phyloP scores from a whole-genome alignment of 92 coral and sea anemone species.

The Palythoa heliodiscus region DNA sequence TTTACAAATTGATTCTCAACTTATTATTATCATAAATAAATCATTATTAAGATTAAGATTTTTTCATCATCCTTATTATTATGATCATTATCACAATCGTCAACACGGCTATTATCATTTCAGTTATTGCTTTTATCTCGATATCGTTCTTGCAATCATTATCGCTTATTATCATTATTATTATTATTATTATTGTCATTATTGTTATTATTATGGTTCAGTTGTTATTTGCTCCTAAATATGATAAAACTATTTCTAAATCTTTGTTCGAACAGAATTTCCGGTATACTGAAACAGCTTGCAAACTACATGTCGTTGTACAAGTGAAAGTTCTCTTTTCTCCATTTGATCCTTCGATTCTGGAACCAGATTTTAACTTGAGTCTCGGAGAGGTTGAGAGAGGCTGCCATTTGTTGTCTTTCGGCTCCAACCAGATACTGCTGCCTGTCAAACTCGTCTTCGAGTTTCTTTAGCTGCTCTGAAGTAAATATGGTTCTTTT shows the following conservation, averaged over 20 bases:
- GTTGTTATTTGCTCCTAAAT: no score
- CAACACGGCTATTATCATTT: no score
- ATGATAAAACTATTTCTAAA: no score
- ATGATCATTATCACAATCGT: no score
- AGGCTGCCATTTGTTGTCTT: slow-evolving; percentile 84
- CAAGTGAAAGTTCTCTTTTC: slow-evolving; percentile 87
- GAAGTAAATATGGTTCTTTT: slow-evolving; percentile 95
- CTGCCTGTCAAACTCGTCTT: slow-evolving; percentile 89
- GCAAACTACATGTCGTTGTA: slow-evolving; percentile 52
- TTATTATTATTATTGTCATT: no score
- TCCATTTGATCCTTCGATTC: slow-evolving; percentile 96
- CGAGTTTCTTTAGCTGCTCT: slow-evolving; percentile 86
- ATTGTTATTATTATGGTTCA: no score
- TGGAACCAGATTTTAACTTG: slow-evolving; percentile 99
- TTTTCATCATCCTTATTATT: no score
- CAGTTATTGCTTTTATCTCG: no score
- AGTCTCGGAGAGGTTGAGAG: slow-evolving; percentile 85
- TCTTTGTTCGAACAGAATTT: not conserved
- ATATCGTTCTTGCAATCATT: not conserved
- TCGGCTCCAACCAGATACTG: slow-evolving; percentile 96
- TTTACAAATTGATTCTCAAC: no score
- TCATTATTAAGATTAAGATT: no score
- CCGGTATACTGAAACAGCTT: not conserved
- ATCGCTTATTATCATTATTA: not conserved
- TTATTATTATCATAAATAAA: no score